Evolutionary conservation across 1,140 invertebrate species (phyloP).

Genomic region (Drosophila azteca): DNA sequence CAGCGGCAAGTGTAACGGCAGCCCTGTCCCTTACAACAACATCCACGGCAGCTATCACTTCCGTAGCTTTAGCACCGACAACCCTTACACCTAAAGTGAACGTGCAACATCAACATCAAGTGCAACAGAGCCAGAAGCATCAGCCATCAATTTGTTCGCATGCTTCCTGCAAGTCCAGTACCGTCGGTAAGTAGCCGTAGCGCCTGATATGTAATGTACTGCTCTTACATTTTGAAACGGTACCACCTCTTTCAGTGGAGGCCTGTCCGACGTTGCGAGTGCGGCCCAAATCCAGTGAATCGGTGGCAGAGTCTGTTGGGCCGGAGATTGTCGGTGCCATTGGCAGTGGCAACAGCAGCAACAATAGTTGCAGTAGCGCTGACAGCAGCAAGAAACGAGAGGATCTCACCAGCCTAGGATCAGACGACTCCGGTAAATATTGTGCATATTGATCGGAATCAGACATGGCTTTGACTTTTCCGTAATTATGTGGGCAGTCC

Average conservation of each 20-base stretch:
- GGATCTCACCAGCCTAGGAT: constrained; percentile 90
- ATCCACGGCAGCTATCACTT: constrained; percentile 53
- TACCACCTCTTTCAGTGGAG: constrained; percentile 51
- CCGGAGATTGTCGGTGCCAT: constrained; percentile 51
- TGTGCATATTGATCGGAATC: background rate
- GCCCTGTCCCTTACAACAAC: constrained; percentile 63
- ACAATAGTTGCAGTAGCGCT: constrained; percentile 58
- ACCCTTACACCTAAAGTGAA: background rate
- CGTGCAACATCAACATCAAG: background rate
- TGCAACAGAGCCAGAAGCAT: constrained; percentile 11
- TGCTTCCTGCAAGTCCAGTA: constrained; percentile 11
- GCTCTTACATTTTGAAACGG: background rate
- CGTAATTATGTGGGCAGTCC: constrained; percentile 59
- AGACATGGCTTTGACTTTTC: constrained; percentile 14
- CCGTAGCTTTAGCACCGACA: constrained; percentile 30
- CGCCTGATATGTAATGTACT: background rate
- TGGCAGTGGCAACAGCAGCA: constrained; percentile 39
- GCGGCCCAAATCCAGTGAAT: constrained; percentile 73
- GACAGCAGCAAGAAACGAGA: constrained; percentile 85
- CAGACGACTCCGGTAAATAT: constrained; percentile 90
- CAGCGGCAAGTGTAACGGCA: constrained; percentile 76
- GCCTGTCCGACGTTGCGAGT: constrained; percentile 67
- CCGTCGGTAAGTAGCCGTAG: constrained; percentile 35
- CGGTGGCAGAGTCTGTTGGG: constrained; percentile 30
- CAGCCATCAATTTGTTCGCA: constrained; percentile 10